Conservation (phyloP, 2,888 invertebrate species). For the Dendrolimus pini region DNA sequence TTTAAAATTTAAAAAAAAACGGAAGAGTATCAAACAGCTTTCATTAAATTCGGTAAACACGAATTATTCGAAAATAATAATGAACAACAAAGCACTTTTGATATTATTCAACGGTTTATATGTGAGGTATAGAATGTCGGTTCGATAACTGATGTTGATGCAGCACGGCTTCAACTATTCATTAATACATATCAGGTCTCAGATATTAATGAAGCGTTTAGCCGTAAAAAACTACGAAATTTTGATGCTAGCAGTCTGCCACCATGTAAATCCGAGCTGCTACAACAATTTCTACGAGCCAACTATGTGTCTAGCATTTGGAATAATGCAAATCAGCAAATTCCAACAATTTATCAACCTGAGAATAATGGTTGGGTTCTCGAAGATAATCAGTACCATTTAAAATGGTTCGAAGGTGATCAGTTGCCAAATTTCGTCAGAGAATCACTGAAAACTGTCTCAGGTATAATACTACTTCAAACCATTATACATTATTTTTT, state of each 20-base stretch:
- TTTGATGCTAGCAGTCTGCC: slow-evolving; percentile 14
- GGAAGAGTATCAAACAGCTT: slow-evolving; percentile 2
- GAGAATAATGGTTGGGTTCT: slow-evolving; percentile 21
- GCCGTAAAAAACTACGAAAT: slow-evolving; percentile 10
- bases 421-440: slow-evolving; percentile 16
- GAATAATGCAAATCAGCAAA: slow-evolving; percentile 15
- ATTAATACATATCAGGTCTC: slow-evolving; percentile 13
- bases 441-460: slow-evolving; percentile 14
- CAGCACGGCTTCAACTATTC: slow-evolving; percentile 12
- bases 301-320: slow-evolving; percentile 14
- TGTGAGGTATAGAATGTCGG: slow-evolving; percentile 9
- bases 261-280: slow-evolving; percentile 13
- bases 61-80: too few species aligned
- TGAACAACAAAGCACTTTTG: slow-evolving; percentile 5
- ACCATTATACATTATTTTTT: slow-evolving; percentile 1
- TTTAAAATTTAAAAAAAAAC: slow-evolving; percentile 1
- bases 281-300: slow-evolving; percentile 16
- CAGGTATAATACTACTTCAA: slow-evolving; percentile 9
- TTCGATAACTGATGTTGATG: slow-evolving; percentile 13
- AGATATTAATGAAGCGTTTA: slow-evolving; percentile 13
- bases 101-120: slow-evolving; percentile 9
- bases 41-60: not conserved
- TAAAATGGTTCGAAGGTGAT: slow-evolving; percentile 20
- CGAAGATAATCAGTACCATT: slow-evolving; percentile 17
- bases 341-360: slow-evolving; percentile 13